phyloP scores from a whole-genome alignment of 1,140 invertebrate genomes.

The Lysiphlebus fabarum region DNA sequence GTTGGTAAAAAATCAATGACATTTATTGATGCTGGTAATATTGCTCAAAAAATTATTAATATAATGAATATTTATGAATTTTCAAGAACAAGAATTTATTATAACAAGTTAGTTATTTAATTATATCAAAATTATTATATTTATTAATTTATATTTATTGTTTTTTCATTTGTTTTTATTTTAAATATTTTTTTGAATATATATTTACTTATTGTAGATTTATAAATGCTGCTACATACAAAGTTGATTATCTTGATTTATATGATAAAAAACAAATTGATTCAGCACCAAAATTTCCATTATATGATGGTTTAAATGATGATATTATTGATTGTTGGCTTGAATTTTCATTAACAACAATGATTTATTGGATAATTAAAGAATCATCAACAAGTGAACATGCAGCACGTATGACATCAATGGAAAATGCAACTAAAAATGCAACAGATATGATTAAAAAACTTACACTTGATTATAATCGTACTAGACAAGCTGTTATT shows the following conservation, averaged over 20 bases:
- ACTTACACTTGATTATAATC: conserved; percentile 90
- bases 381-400: conserved; percentile 92
- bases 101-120: conserved; percentile 80
- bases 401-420: conserved; percentile 93
- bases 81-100: conserved; percentile 77
- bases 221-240: conserved; percentile 58
- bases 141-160: not conserved
- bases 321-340: conserved; percentile 85
- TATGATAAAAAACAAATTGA: conserved; percentile 66
- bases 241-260: conserved; percentile 72
- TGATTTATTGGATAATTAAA: conserved; percentile 89
- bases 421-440: conserved; percentile 97
- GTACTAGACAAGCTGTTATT: conserved; percentile 95
- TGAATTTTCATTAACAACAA: conserved; percentile 85
- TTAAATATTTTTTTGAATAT: not conserved
- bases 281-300: conserved; percentile 68
- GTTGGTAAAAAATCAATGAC: conserved; percentile 83
- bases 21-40: conserved; percentile 80
- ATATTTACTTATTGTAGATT: conserved; percentile 9
- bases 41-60: conserved; percentile 75
- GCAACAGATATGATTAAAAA: conserved; percentile 97
- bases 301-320: conserved; percentile 82
- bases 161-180: not conserved
- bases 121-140: not conserved
- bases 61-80: conserved; percentile 69